These are phyloP conservation scores for Ericerus pela DNA, from an alignment of 1,140 invertebrate species.

Conservation along the genomic window DNA sequence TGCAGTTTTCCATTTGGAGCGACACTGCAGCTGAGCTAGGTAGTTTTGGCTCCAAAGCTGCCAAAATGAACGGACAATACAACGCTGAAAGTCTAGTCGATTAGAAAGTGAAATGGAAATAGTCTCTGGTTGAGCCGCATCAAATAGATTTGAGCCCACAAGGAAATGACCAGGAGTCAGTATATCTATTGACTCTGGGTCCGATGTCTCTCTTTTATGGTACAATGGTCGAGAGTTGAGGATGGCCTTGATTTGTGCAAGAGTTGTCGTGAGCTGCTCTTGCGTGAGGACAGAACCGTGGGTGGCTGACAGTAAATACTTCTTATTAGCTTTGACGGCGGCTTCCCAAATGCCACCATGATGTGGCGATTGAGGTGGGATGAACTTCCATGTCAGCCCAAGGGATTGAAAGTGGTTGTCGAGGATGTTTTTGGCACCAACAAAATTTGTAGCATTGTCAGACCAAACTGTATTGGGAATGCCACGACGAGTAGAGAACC, in stretches of 20 bases:
- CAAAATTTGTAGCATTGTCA: conserved; percentile 18
- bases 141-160: no score
- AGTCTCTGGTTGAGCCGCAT: no score
- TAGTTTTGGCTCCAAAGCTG: no score
- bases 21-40: no score
- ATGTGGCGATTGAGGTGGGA: not conserved
- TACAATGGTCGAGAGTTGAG: conserved; percentile 31
- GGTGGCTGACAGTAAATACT: not conserved
- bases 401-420: not conserved
- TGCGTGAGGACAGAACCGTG: conserved; percentile 21
- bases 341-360: conserved; percentile 24
- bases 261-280: conserved; percentile 25
- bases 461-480: not conserved
- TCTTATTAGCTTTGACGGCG: conserved; percentile 20
- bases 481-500: conserved; percentile 28
- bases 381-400: not conserved
- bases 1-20: no score
- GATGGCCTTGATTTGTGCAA: conserved; percentile 26
- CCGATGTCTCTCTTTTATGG: conserved; percentile 22
- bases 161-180: no score
- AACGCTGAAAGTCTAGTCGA: no score
- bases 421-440: conserved; percentile 16
- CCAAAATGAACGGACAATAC: no score
- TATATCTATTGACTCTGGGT: no score
- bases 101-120: no score